Base-by-base conservation (phyloP, 2,113 vertebrate species). In the Petroica traversi region DNA sequence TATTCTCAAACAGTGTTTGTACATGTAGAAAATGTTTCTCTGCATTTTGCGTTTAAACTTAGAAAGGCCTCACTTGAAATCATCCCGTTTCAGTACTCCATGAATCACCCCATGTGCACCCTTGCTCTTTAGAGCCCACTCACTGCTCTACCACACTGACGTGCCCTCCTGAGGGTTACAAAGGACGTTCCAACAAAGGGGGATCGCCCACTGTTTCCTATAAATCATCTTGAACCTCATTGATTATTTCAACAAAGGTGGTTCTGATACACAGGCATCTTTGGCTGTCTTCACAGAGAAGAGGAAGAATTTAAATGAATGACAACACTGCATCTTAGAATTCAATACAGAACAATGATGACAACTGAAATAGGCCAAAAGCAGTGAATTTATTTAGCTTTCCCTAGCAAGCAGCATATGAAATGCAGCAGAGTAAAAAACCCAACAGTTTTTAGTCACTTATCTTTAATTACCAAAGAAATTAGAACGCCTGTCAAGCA, bases 121-220 rank as follows among this genome's bases (percentile, higher is more conserved):
- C 76, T 77, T 85, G 92, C 22, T 66, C 90, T 89, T 95, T 68
- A 81, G 81, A 89, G 79, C 85, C 92, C 78, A 80, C 93, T 94
- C 64, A 77, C 76, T 93, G 92, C 89, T 71, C 31, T 51, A 61
- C 34, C 49, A 93, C 25, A 36, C 43, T 97, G 92, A 98, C 62
- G 24, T 80, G 88, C 76, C 88, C 75, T 75, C 97, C 94, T 97
- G 28, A 88, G 82, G 61, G 82, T 68, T 23, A 93, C 84, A 97
- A 97, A 95, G 92, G 93, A 85, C 0, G 0, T 57, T 81, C n/a
- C 92, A 89, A 93, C 93, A 97, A 96, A 92, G 57, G 71, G 12
- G 17, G 80, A 96, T 96, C 93, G 24, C 93, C 96, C 90, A 93
- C 91, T 93, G 75, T 59, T 97, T 80, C 23, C 95, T 71, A 92